phyloP scores from a whole-genome alignment of 2,113 vertebrate genomes.

The Podilymbus podiceps region DNA sequence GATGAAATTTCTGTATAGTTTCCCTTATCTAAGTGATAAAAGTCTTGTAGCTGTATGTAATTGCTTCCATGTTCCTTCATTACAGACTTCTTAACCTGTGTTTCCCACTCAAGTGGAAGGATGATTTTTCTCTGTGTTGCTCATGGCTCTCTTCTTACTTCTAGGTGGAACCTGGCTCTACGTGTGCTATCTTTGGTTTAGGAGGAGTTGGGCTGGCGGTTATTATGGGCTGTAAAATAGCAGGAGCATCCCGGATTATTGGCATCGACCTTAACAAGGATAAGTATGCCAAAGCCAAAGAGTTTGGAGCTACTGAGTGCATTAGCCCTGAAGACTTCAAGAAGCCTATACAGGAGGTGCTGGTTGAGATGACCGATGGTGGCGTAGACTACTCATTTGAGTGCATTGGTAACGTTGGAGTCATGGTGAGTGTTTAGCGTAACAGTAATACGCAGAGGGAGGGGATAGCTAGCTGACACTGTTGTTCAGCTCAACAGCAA shows the following conservation, averaged over 20 bases:
- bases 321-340: conserved; percentile 75
- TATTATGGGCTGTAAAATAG: conserved; percentile 82
- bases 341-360: conserved; percentile 79
- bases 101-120: neutral
- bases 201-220: conserved; percentile 80
- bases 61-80: neutral
- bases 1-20: neutral
- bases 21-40: neutral
- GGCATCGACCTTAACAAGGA: conserved; percentile 78
- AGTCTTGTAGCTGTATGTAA: neutral
- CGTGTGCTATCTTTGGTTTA: conserved; percentile 78
- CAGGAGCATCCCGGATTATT: conserved; percentile 79
- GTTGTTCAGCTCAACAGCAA: neutral
- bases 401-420: conserved; percentile 78
- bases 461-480: neutral
- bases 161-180: conserved; percentile 80
- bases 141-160: neutral
- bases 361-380: conserved; percentile 76
- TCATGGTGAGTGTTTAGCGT: conserved; percentile 73
- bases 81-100: neutral
- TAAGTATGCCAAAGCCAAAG: conserved; percentile 76
- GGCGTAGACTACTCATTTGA: conserved; percentile 83
- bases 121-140: neutral
- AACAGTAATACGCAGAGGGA: neutral
- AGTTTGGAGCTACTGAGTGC: conserved; percentile 81